These are phyloP conservation scores for Temnothorax ravouxi DNA, from an alignment of 2,888 invertebrate species.

Conservation along the genomic window DNA sequence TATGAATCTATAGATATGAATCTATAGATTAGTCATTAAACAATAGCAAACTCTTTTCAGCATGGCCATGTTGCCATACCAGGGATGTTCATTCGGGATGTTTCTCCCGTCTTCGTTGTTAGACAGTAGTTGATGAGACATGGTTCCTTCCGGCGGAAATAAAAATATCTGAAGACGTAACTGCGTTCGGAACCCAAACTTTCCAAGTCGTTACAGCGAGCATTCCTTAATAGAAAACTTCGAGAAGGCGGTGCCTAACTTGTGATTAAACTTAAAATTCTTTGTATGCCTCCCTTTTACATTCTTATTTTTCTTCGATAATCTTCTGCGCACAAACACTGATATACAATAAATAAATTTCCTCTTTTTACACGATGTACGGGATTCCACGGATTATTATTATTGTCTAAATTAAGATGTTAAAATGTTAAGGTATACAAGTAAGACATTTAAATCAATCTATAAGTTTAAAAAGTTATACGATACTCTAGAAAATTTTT, in stretches of 20 bases:
- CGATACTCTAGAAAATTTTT: not conserved
- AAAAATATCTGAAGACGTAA: conserved; percentile 53
- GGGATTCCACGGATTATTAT: not conserved
- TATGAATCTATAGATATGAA: conserved; percentile 10
- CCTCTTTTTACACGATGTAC: not conserved
- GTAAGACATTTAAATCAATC: not conserved
- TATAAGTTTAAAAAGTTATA: not conserved
- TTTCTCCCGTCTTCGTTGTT: conserved; percentile 25
- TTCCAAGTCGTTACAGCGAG: conserved; percentile 56
- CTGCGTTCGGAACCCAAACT: conserved; percentile 55
- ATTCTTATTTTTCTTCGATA: conserved; percentile 49
- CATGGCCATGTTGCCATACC: conserved; percentile 53
- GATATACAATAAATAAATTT: conserved; percentile 41
- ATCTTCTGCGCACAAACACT: conserved; percentile 25
- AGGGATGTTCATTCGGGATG: conserved; percentile 37
- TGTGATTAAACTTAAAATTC: conserved; percentile 56
- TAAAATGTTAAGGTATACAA: not conserved
- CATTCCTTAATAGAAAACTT: conserved; percentile 59
- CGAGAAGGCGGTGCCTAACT: conserved; percentile 22
- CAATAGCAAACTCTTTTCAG: conserved; percentile 35
- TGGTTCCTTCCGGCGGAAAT: conserved; percentile 53
- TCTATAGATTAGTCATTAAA: conserved; percentile 54
- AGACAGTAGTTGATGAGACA: conserved; percentile 45
- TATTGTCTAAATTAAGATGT: not conserved
- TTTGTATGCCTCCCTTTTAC: conserved; percentile 34